Evolutionary conservation across 2,113 vertebrate species (phyloP), one percentile per base, ranked within the genome.

Genomic region (Stegastes partitus): DNA sequence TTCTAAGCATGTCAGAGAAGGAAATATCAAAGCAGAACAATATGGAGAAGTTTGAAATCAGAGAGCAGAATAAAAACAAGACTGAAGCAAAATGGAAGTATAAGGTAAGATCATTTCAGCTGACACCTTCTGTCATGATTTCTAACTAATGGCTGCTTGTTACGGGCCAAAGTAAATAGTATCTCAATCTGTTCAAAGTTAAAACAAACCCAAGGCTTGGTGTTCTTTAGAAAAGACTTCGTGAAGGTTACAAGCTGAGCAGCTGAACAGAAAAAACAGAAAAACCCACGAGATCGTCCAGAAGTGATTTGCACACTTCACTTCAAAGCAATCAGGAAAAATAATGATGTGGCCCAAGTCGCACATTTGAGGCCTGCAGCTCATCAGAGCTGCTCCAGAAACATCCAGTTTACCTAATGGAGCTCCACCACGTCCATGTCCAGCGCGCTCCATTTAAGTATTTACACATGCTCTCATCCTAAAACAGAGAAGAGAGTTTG

Each of bases 81-180:
- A 97, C 97, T 0, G 97, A 99, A 94, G 96, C 97, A 39, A 99
- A 99, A 78, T 99, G 98, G 98, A 99, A 99, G 87, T 99, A 99
- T n/a, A 99, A 99, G 98, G 98, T 99, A 93, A 89, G 83, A 37
- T 15, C 4, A 18, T 56, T 45, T 62, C n/a, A 70, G 65, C 37
- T 21, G 22, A 51, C 11, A 14, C 3, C 16, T 68, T 34, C 39
- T 57, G 37, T 26, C 11, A 39, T 31, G 44, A 8, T 70, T 67
- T 64, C n/a, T 67, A 79, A 58, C 23, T 18, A 63, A 70, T 72
- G 51, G 53, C 28, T 22, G 70, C 14, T 37, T 25, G 15, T 73
- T 34, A n/a, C 18, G 28, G 68, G 56, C 66, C 34, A 79, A 74
- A 51, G 61, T 55, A 83, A 86, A 81, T 49, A 51, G 54, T 25